Evolutionary conservation across 2,113 vertebrate species (phyloP).

Genomic region (Cranoglanis bouderius): DNA sequence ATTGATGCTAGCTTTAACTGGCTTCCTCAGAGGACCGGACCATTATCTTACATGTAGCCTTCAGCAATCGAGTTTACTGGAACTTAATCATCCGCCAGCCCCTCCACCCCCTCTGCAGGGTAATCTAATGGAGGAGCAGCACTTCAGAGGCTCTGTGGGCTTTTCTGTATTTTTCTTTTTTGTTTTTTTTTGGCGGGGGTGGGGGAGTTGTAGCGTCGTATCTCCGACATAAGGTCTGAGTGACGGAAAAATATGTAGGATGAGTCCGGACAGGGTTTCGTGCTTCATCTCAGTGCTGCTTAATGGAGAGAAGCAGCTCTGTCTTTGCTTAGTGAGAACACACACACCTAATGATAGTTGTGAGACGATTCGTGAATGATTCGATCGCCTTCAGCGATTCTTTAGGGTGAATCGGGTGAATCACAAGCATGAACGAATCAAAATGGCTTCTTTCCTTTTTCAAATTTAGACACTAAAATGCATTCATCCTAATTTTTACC

Average conservation of each 20-base stretch:
- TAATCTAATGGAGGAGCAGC: slow-evolving; percentile 58
- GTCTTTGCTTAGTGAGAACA: neutral
- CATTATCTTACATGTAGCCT: slow-evolving; percentile 60
- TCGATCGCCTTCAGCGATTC: neutral
- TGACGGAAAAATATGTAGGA: slow-evolving; percentile 34
- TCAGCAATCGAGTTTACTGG: slow-evolving; percentile 60
- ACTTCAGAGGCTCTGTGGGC: slow-evolving; percentile 51
- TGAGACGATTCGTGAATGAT: neutral
- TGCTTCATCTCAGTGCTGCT: slow-evolving; percentile 25
- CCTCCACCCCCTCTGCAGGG: slow-evolving; percentile 33
- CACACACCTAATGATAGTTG: neutral
- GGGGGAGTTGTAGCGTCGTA: neutral
- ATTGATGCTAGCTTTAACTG: slow-evolving; percentile 58
- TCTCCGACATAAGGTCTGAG: slow-evolving; percentile 37
- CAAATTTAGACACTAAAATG: neutral
- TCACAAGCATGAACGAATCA: neutral
- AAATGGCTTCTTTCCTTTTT: neutral
- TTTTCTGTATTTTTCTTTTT: slow-evolving; percentile 24
- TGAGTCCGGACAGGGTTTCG: slow-evolving; percentile 12
- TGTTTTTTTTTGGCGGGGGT: neutral
- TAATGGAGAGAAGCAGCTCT: slow-evolving; percentile 21
- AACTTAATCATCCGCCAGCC: slow-evolving; percentile 55
- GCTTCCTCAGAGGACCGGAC: slow-evolving; percentile 50
- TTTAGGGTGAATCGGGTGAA: neutral
- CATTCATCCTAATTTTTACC: no score